Evolutionary conservation across 2,888 invertebrate species (phyloP).

Genomic region (Brenthis ino): DNA sequence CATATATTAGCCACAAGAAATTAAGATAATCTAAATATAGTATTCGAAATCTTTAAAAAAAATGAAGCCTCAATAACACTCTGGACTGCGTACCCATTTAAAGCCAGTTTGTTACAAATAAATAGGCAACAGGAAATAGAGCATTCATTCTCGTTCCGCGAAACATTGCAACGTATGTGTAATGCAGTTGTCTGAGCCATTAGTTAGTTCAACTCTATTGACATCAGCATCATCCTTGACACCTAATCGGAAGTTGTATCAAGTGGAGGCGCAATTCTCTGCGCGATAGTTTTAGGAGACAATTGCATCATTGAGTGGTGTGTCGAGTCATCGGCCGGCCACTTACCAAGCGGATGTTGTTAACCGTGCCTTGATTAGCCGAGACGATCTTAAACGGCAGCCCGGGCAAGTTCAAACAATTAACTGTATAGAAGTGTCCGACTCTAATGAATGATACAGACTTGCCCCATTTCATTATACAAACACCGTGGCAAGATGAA

Average conservation of each 20-base stretch:
- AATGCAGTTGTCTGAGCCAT: constrained; percentile 26
- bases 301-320: constrained; percentile 73
- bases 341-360: constrained; percentile 77
- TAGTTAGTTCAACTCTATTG: constrained; percentile 53
- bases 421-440: constrained; percentile 81
- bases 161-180: constrained; percentile 15
- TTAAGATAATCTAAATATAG: too few species aligned
- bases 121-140: constrained; percentile 13
- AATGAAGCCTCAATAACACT: too few species aligned
- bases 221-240: constrained; percentile 66
- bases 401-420: constrained; percentile 80
- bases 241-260: constrained; percentile 73
- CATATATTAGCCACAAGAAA: too few species aligned
- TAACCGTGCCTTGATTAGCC: constrained; percentile 78
- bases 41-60: too few species aligned
- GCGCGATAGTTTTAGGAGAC: constrained; percentile 59
- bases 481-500: constrained; percentile 78
- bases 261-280: constrained; percentile 63
- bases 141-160: constrained; percentile 5
- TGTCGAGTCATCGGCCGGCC: constrained; percentile 76
- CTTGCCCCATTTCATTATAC: constrained; percentile 76
- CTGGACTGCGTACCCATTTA: neutral
- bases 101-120: neutral
- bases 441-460: constrained; percentile 79
- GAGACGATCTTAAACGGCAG: constrained; percentile 78